Percentiles rank a stretch among this genome's conserved stretches.
These are phyloP conservation scores for Dendrolimus houi DNA, from an alignment of 2,888 invertebrate species.

Conservation along the genomic window DNA sequence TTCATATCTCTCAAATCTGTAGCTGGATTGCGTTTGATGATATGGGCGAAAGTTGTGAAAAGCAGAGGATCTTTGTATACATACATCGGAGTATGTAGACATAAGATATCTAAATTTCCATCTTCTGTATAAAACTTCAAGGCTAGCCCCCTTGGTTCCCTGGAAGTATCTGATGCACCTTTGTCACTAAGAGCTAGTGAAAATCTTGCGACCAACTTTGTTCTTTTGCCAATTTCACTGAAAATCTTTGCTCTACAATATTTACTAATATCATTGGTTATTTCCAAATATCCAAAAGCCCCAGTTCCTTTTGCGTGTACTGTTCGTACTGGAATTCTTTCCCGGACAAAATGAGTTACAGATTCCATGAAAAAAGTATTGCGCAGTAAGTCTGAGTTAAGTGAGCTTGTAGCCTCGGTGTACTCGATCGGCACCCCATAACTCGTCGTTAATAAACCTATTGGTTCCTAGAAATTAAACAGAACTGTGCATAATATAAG, in stretches of 20 bases:
- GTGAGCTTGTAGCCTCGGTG: constrained; percentile 82
- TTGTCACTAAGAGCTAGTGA: constrained; percentile 89
- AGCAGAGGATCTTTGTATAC: constrained; percentile 90
- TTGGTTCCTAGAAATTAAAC: constrained; percentile 51
- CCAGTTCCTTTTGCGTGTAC: constrained; percentile 96
- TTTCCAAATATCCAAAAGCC: constrained; percentile 89
- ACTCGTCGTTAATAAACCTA: constrained; percentile 81
- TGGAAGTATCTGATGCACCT: constrained; percentile 89
- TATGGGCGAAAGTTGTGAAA: constrained; percentile 94
- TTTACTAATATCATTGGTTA: constrained; percentile 86
- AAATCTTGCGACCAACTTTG: constrained; percentile 84
- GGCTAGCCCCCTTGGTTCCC: constrained; percentile 93
- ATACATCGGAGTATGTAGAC: constrained; percentile 92
- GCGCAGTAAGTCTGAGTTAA: constrained; percentile 86
- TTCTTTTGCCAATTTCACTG: constrained; percentile 82
- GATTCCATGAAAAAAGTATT: constrained; percentile 86
- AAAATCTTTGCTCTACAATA: constrained; percentile 87
- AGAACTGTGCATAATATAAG: no score
- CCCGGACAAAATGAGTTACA: constrained; percentile 86
- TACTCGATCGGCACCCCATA: constrained; percentile 86
- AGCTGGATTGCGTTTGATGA: constrained; percentile 93
- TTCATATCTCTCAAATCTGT: constrained; percentile 90
- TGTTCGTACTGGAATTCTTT: constrained; percentile 93
- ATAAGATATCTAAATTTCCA: constrained; percentile 93
- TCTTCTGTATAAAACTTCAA: constrained; percentile 94